A percentile compares a stretch with the other conserved stretches of the same genome.
Conservation (phyloP, 2,888 invertebrate species). For the Ectemnius lituratus region DNA sequence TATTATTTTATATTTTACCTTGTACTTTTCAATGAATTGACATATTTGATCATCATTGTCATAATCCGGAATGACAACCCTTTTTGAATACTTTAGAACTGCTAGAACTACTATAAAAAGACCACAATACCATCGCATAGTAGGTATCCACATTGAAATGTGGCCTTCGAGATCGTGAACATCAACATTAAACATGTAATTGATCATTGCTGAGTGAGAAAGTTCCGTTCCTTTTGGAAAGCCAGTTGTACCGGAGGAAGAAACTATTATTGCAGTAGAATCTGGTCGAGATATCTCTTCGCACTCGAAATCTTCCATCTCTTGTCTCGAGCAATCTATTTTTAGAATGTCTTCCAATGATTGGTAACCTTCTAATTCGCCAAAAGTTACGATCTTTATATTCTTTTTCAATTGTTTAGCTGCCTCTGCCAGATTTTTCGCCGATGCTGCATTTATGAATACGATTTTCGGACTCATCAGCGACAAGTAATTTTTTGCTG, state of each 20-base stretch:
- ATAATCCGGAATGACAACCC: slow-evolving; percentile 49
- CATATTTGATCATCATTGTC: slow-evolving; percentile 37
- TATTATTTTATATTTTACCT: slow-evolving; percentile 24
- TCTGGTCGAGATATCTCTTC: slow-evolving; percentile 35
- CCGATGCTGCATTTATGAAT: slow-evolving; percentile 49
- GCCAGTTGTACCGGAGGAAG: slow-evolving; percentile 62
- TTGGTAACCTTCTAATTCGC: slow-evolving; percentile 45
- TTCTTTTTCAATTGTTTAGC: slow-evolving; percentile 45
- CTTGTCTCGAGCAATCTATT: slow-evolving; percentile 23
- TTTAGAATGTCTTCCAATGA: slow-evolving; percentile 54
- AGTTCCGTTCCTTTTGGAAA: slow-evolving; percentile 57
- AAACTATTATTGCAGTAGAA: slow-evolving; percentile 53
- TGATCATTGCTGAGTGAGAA: slow-evolving; percentile 51
- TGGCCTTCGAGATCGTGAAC: slow-evolving; percentile 21
- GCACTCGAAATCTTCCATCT: slow-evolving; percentile 52
- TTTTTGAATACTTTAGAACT: slow-evolving; percentile 30
- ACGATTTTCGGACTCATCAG: slow-evolving; percentile 64
- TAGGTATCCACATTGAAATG: slow-evolving; percentile 48
- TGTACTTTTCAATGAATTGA: slow-evolving; percentile 52
- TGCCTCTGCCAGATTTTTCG: slow-evolving; percentile 38
- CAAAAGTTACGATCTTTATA: slow-evolving; percentile 57
- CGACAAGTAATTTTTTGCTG: slow-evolving; percentile 56
- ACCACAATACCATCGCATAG: slow-evolving; percentile 59
- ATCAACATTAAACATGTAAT: slow-evolving; percentile 30
- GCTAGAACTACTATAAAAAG: slow-evolving; percentile 32